Evolutionary conservation across 2,797 vertebrate genomes (phyloP), one percentile per base, ranked within the genome.

Genomic region (Myiotriccus ornatus): DNA sequence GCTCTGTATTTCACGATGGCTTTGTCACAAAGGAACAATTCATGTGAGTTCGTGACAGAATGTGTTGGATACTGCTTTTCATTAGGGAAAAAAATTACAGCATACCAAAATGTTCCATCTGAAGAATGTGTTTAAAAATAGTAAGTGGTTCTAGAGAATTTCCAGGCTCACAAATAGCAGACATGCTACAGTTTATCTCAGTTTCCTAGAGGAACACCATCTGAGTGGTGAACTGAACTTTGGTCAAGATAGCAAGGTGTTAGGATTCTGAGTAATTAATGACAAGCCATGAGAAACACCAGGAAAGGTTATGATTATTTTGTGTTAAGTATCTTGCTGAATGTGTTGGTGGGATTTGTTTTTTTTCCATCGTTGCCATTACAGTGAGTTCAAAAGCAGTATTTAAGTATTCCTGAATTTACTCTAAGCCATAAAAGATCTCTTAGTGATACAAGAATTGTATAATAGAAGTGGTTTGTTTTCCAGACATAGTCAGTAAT

Each of bases 71-170:
- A n/a, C 28, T 70, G 67, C 59, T 35, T 84, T 91, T 94, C 83
- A 79, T 87, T 88, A 78, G 74, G 67, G 67, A 76, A 79, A 90
- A 90, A 87, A 90, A 84, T 64, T 60, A 74, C 63, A 77, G 67
- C 90, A 19, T 89, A 73, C 71, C 65, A 86, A 20, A 55, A 30
- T 79, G 78, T 91, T 60, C 39, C 49, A 70, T 88, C 32, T 95
- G 80, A 93, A 92, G 91, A 87, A 87, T 64, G 70, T 47, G 60
- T 87, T 90, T 91, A 96, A 95, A 97, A 96, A 94, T 96, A 96
- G 96, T 30, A 71, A 67, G 91, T 94, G 84, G 10, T 94, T 91
- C 49, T 84, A 94, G 94, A 96, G 49, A 94, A 55, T 87, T 81
- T 89, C 96, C 94, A 97, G 94, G 81, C 90, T 93, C 21, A 60